Percentiles rank a stretch among this genome's conserved stretches.
Conservation (phyloP, 2,113 vertebrate genomes). For the Pteropus alecto region DNA sequence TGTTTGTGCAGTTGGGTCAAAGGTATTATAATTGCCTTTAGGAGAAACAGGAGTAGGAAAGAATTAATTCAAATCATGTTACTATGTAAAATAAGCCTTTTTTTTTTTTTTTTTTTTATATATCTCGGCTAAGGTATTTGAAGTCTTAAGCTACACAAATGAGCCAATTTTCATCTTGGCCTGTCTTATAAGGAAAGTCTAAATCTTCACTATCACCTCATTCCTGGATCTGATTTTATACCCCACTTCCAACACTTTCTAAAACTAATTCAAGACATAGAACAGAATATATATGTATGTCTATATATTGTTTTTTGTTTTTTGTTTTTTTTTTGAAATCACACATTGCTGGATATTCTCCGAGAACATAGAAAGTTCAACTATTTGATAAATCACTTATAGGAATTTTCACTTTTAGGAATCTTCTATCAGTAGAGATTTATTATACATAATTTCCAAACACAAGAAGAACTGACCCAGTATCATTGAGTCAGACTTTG, state of each 20-base stretch:
- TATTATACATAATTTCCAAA: neutral
- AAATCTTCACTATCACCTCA: neutral
- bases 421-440: neutral
- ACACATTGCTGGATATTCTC: neutral
- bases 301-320: neutral
- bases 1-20: slow-evolving; percentile 27
- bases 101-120: neutral
- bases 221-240: slow-evolving; percentile 30
- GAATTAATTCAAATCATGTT: slow-evolving; percentile 33
- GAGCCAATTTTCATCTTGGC: neutral
- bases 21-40: neutral
- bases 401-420: neutral
- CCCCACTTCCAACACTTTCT: slow-evolving; percentile 23
- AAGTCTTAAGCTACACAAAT: neutral
- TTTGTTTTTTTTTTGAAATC: neutral
- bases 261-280: slow-evolving; percentile 1
- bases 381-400: neutral
- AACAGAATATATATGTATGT: neutral
- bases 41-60: neutral
- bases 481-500: neutral
- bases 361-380: slow-evolving; percentile 37
- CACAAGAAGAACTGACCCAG: neutral
- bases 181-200: neutral
- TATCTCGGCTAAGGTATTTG: neutral
- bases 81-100: neutral